Percentiles rank a stretch among this genome's conserved stretches.
These are phyloP conservation scores for Cataglyphis rosenhaueri DNA, from an alignment of 2,888 invertebrate species.

Conservation along the genomic window DNA sequence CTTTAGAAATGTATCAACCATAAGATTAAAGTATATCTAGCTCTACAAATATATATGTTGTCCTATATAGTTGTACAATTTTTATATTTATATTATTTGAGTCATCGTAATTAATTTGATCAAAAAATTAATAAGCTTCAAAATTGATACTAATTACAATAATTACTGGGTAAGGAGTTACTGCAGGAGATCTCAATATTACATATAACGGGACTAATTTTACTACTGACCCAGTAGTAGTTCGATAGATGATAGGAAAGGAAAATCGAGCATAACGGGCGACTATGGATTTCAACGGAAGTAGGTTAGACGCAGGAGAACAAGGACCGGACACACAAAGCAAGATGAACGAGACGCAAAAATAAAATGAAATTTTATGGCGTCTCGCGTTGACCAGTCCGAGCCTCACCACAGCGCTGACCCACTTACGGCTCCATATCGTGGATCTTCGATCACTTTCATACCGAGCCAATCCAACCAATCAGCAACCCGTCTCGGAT, in stretches of 20 bases:
- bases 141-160: not conserved
- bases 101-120: not conserved
- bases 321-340: slow-evolving; percentile 31
- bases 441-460: slow-evolving; percentile 73
- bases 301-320: slow-evolving; percentile 30
- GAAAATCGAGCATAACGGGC: slow-evolving; percentile 5
- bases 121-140: not conserved
- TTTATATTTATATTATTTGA: not conserved
- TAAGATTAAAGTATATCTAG: not conserved
- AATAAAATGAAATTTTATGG: slow-evolving; percentile 59
- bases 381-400: slow-evolving; percentile 47
- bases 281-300: slow-evolving; percentile 2
- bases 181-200: not conserved
- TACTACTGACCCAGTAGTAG: slow-evolving; percentile 29
- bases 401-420: slow-evolving; percentile 41
- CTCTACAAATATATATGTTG: not conserved
- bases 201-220: slow-evolving; percentile 15
- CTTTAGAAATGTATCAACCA: not conserved
- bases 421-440: slow-evolving; percentile 67
- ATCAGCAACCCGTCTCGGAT: slow-evolving; percentile 56
- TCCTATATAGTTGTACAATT: not conserved
- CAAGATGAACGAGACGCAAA: slow-evolving; percentile 55
- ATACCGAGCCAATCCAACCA: slow-evolving; percentile 54
- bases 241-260: slow-evolving; percentile 23
- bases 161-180: not conserved